A percentile compares a stretch with the other conserved stretches of the same genome.
These are phyloP conservation scores for Dendrocincla fuliginosa DNA, from an alignment of 2,797 vertebrate species.

Conservation along the genomic window DNA sequence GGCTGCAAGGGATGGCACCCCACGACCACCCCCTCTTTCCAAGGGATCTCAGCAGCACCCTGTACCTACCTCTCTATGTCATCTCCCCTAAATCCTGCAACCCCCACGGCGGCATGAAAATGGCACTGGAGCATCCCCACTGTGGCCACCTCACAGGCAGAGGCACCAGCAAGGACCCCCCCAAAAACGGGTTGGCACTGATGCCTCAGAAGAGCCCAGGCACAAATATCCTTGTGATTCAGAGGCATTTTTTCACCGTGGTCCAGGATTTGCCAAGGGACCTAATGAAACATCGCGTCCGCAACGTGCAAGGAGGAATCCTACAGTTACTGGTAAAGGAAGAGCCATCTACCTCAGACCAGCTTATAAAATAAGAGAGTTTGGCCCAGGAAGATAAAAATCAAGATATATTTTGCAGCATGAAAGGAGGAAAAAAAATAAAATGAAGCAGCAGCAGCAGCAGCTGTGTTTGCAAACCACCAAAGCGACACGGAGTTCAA, in stretches of 20 bases:
- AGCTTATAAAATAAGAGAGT: constrained; percentile 64
- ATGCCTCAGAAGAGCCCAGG: neutral
- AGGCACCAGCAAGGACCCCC: neutral
- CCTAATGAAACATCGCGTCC: accelerated
- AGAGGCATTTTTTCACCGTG: neutral
- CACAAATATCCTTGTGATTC: neutral
- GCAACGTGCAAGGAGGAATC: neutral
- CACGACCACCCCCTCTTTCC: neutral
- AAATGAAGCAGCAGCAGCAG: constrained; percentile 23
- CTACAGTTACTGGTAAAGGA: neutral
- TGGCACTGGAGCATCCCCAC: neutral
- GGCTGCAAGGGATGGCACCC: neutral
- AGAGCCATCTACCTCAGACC: constrained; percentile 5
- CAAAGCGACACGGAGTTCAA: constrained; percentile 51
- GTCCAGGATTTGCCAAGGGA: neutral
- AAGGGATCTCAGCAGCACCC: neutral
- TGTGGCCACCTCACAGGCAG: accelerated
- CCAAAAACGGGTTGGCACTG: neutral
- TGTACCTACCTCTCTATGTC: neutral
- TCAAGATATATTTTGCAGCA: constrained; percentile 67
- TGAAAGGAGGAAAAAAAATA: neutral
- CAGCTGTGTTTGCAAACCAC: constrained; percentile 59
- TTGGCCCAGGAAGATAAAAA: constrained; percentile 63
- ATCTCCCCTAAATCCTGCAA: neutral
- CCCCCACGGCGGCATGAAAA: accelerated